A percentile compares a stretch with the other conserved stretches of the same genome.
Conservation (phyloP, 2,797 vertebrate genomes). For the Miichthys miiuy region DNA sequence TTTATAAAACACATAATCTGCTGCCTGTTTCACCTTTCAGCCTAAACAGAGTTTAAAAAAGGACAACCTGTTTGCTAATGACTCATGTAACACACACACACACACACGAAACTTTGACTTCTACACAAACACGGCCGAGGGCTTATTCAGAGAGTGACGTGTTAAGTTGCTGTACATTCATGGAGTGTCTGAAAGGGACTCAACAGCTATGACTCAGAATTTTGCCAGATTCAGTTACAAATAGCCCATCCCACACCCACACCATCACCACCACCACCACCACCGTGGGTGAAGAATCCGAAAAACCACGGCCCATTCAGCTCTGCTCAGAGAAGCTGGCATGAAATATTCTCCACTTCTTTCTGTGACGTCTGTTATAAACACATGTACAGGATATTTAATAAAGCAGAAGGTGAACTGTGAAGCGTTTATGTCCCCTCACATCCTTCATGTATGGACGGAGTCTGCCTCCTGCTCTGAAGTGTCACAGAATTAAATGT, state of each 20-base stretch:
- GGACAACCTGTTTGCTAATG: not conserved
- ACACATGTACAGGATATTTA: not conserved
- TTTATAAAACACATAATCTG: not conserved
- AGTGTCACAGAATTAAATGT: slow-evolving; percentile 10
- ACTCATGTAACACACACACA: not conserved
- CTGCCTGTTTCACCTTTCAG: not conserved
- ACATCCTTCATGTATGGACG: not conserved
- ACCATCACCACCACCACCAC: not conserved
- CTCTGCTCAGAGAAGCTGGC: slow-evolving; percentile 25
- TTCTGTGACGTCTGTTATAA: not conserved
- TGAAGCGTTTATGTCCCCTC: not conserved
- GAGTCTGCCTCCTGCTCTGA: slow-evolving; percentile 13
- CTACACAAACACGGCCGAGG: not conserved
- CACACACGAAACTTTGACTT: not conserved
- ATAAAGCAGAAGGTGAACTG: not conserved
- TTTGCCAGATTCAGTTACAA: slow-evolving; percentile 46
- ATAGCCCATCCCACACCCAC: slow-evolving; percentile 44
- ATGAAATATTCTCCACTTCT: not conserved
- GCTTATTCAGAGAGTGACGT: slow-evolving; percentile 15
- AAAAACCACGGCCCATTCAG: slow-evolving; percentile 24
- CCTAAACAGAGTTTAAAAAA: not conserved
- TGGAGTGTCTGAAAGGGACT: slow-evolving; percentile 43
- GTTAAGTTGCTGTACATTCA: slow-evolving; percentile 23
- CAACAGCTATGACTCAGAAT: slow-evolving; percentile 40
- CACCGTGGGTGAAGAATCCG: slow-evolving; percentile 32